These are phyloP conservation scores for Spea multiplicata DNA, from an alignment of 2,113 vertebrate genomes.

Conservation along the genomic window DNA sequence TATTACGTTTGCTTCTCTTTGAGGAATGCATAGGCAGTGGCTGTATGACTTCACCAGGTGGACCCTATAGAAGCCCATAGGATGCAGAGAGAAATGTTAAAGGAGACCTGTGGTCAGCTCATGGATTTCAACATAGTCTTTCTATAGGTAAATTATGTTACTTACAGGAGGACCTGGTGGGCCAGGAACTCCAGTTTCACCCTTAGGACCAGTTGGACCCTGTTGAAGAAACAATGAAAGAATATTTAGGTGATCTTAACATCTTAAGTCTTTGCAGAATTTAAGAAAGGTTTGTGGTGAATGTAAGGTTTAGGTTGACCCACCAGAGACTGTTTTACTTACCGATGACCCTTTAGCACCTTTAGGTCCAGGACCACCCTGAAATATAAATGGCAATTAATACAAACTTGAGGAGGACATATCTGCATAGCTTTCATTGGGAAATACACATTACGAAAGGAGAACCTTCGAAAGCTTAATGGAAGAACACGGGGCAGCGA, in stretches of 20 bases:
- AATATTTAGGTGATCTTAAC: no score
- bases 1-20: constrained; percentile 77
- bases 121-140: no score
- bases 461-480: no score
- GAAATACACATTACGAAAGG: no score
- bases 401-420: background rate
- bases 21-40: constrained; percentile 83
- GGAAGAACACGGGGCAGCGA: no score
- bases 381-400: constrained; percentile 15
- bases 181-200: constrained; percentile 84
- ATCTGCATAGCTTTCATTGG: no score
- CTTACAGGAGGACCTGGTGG: constrained; percentile 89
- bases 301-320: background rate
- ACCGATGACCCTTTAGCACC: constrained; percentile 95
- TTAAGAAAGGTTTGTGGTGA: no score
- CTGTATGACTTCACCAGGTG: constrained; percentile 94
- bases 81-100: background rate
- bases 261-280: no score
- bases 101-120: no score
- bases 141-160: constrained; percentile 37
- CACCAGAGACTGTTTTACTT: constrained; percentile 58
- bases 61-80: constrained; percentile 70
- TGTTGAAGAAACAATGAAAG: constrained; percentile 51
- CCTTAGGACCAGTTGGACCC: constrained; percentile 97
- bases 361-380: constrained; percentile 95